phyloP scores from a whole-genome alignment of 1,140 invertebrate species.

The Cephus cinctus region DNA sequence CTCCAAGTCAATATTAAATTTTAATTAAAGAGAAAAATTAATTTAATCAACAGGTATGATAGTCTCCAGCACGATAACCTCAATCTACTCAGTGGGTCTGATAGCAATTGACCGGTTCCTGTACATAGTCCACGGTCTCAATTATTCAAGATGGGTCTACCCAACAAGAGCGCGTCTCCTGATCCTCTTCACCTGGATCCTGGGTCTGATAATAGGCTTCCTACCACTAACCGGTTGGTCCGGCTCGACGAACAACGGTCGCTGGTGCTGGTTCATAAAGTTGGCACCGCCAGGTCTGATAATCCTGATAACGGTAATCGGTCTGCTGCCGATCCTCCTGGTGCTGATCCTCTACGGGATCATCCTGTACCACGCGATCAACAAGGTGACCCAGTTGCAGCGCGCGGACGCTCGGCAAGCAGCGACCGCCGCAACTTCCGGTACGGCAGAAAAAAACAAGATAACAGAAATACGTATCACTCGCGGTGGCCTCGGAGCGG shows the following conservation, averaged over 20 bases:
- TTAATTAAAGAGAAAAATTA: constrained; percentile 16
- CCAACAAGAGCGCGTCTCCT: constrained; percentile 54
- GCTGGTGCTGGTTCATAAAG: constrained; percentile 56
- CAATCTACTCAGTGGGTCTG: constrained; percentile 60
- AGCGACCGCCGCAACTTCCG: no score
- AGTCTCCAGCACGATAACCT: constrained; percentile 59
- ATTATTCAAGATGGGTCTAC: constrained; percentile 59
- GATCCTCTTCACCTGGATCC: constrained; percentile 56
- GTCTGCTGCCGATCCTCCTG: constrained; percentile 55
- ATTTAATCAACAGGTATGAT: constrained; percentile 52
- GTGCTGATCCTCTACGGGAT: constrained; percentile 58
- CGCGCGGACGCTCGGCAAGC: constrained; percentile 18
- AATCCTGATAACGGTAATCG: constrained; percentile 54
- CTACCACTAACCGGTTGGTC: constrained; percentile 58
- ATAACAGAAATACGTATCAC: no score
- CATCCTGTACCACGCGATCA: constrained; percentile 55
- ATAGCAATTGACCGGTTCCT: constrained; percentile 61
- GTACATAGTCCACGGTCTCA: constrained; percentile 60
- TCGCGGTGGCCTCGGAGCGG: no score
- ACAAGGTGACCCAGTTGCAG: constrained; percentile 51
- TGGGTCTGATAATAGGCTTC: constrained; percentile 58
- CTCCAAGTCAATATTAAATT: no score
- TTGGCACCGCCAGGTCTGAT: constrained; percentile 55
- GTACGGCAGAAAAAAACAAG: no score
- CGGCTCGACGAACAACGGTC: constrained; percentile 48